These are phyloP conservation scores for Microcebus griseorufus DNA, from an alignment of 2,113 vertebrate species.

Conservation along the genomic window DNA sequence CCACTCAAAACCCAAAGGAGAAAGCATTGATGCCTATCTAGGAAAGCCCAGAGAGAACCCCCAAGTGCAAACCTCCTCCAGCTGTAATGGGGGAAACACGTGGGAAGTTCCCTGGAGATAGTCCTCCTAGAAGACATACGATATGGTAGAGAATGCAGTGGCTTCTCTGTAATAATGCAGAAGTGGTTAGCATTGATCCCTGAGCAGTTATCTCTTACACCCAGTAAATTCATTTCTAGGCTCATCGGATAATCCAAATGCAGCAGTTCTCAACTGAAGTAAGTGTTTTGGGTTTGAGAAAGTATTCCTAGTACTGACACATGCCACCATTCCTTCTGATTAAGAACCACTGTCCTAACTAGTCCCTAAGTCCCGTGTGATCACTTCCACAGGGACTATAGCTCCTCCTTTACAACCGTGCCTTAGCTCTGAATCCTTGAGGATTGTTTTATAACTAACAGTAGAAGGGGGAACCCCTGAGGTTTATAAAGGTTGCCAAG, in stretches of 20 bases:
- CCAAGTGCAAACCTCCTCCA: background rate
- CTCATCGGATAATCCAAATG: background rate
- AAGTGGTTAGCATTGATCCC: background rate
- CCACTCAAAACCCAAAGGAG: background rate
- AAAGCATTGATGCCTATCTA: background rate
- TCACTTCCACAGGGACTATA: background rate
- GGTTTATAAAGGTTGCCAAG: background rate
- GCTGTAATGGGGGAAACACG: background rate
- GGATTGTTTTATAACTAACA: slow-evolving; percentile 24
- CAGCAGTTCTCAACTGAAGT: background rate
- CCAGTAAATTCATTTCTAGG: background rate
- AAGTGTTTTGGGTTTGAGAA: background rate
- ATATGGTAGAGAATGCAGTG: background rate
- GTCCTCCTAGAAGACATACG: background rate
- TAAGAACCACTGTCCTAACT: background rate
- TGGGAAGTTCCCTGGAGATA: background rate
- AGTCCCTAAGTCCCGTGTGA: background rate
- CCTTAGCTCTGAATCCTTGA: background rate
- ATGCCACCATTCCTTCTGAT: background rate
- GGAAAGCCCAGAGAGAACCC: background rate
- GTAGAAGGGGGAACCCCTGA: background rate
- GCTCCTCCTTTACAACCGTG: background rate
- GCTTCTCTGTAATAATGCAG: background rate
- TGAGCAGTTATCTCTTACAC: background rate
- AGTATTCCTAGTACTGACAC: background rate